Evolutionary conservation across 2,113 vertebrate genomes (phyloP), one percentile per base, ranked within the genome.

Genomic region (Eonycteris spelaea): DNA sequence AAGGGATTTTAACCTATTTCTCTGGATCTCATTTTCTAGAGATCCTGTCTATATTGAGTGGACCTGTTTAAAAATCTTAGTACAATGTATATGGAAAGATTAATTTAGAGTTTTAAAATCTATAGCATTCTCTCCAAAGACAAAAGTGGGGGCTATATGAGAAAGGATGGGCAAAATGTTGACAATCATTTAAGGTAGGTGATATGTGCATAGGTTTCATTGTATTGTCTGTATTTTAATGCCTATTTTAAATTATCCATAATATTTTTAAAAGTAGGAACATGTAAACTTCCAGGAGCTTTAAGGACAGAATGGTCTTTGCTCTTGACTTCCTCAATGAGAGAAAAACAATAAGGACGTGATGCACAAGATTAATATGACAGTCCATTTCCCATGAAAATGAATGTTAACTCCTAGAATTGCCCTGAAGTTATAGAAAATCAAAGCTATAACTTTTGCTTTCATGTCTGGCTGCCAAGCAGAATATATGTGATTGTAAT

Each of bases 401-500:
- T 71, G 48, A 92, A 71, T 70, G n/a, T 83, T 92, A 94, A 67
- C 57, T 86, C 85, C 63, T 45, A 68, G 59, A 86, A 77, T 88
- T 79, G 91, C 82, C 97, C 88, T 59, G 45, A 95, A 95, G 90
- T 85, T 30, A 91, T 26, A 63, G 67, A 79, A 86, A 74, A 85
- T 90, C 78, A 93, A 86, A 97, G 80, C 59, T 51, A 51, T 51
- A 51, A 92, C 55, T 92, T 94, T 85, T 92, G 59, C 71, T 90
- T 89, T 85, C 48, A 85, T 86, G 68, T 95, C 74, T 70, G 71
- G 73, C 45, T 90, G 77, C 94, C 94, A 65, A 74, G 79, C 18
- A 91, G 75, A 95, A 94, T 97, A 96, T 78, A 94, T 94, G 85
- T 79, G 68, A 92, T 74, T 91, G 1, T 71, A 85, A 91, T 88